Conservation (phyloP, 2,888 invertebrate genomes). For the Caenorhabditis sp. region DNA sequence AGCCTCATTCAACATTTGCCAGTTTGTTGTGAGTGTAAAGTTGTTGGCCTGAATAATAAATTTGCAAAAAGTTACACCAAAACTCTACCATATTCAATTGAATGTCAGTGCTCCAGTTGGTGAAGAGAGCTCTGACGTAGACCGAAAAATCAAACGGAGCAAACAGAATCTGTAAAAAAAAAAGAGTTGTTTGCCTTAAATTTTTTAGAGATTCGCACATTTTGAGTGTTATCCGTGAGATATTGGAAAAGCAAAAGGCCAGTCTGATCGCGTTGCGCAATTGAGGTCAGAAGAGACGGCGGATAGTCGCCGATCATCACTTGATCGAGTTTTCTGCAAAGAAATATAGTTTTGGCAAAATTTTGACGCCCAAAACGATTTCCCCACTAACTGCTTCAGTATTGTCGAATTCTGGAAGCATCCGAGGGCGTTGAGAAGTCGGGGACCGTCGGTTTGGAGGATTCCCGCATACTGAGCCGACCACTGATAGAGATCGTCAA, state of each 20-base stretch:
- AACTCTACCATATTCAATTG: constrained; percentile 18
- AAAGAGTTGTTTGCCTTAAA: too few relatives aligned
- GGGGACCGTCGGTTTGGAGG: constrained; percentile 29
- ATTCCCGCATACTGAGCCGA: constrained; percentile 16
- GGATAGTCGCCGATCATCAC: constrained; percentile 32
- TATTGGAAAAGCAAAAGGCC: constrained; percentile 27
- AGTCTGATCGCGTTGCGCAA: constrained; percentile 24
- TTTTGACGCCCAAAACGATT: not conserved
- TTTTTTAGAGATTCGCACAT: too few relatives aligned
- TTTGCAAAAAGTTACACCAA: not conserved
- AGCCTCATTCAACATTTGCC: constrained; percentile 8
- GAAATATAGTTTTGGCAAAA: too few relatives aligned
- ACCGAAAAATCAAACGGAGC: constrained; percentile 41
- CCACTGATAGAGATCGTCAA: constrained; percentile 27
- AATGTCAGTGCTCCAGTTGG: constrained; percentile 39
- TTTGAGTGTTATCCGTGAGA: constrained; percentile 11
- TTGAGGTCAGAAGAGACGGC: constrained; percentile 30
- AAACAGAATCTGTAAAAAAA: too few relatives aligned
- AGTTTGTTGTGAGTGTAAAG: constrained; percentile 8
- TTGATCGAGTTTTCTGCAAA: constrained; percentile 21
- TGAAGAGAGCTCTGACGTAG: constrained; percentile 31
- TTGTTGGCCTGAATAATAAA: constrained; percentile 18
- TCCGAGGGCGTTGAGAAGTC: constrained; percentile 43
- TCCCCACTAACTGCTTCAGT: constrained; percentile 24
- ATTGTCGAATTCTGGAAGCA: constrained; percentile 7